Conservation (phyloP, 1,140 invertebrate genomes). For the Magallana gigas region DNA sequence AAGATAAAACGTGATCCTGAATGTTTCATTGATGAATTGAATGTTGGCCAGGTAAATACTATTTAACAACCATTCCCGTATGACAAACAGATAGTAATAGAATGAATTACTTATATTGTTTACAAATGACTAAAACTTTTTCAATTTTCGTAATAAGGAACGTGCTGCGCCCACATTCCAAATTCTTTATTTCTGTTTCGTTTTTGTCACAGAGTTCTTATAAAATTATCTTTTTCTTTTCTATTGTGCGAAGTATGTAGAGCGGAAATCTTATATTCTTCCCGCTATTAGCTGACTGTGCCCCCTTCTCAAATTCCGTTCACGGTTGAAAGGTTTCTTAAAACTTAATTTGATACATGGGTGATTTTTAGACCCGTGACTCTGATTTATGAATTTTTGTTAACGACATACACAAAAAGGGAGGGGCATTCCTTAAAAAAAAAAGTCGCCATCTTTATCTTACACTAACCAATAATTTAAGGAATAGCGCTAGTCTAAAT, state of each 20-base stretch:
- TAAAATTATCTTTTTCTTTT: background rate
- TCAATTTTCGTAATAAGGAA: background rate
- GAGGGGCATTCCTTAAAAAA: background rate
- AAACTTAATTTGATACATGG: constrained; percentile 26
- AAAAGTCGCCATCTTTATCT: background rate
- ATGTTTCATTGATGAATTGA: no score
- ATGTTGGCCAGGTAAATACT: no score
- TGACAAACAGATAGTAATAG: background rate
- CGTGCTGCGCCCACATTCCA: constrained; percentile 30
- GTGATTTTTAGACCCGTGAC: constrained; percentile 3
- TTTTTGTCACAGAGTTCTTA: constrained; percentile 20
- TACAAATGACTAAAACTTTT: constrained; percentile 19
- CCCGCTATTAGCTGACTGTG: background rate
- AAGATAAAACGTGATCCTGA: no score
- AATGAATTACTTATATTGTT: constrained; percentile 8
- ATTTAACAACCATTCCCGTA: background rate
- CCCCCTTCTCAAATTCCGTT: constrained; percentile 25
- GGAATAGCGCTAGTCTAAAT: background rate
- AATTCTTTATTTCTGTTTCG: background rate
- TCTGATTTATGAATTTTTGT: background rate
- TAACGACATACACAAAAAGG: no score
- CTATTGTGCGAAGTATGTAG: constrained; percentile 21
- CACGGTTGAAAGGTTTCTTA: background rate
- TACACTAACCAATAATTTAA: background rate
- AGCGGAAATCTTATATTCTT: background rate